Conservation (phyloP, 2,113 vertebrate genomes). For the Piaya cayana region DNA sequence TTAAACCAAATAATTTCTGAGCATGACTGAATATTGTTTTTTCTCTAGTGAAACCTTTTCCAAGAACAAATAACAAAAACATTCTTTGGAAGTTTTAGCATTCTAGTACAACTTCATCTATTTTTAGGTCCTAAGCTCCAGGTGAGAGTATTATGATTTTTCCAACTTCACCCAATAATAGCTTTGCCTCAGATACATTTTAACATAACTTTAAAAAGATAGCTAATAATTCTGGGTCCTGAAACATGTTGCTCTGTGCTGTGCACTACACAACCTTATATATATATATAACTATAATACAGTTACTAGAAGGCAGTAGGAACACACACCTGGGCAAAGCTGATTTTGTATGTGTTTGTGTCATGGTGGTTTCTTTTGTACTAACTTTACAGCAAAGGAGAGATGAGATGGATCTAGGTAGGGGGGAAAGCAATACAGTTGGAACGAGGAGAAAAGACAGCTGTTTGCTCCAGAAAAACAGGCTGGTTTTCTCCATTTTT, state of each 20-base stretch:
- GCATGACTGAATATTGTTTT: background rate
- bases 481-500: background rate
- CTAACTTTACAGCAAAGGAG: background rate
- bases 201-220: background rate
- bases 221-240: background rate
- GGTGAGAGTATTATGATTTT: background rate
- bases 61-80: background rate
- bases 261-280: background rate
- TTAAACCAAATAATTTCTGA: background rate
- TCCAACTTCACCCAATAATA: background rate
- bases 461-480: background rate
- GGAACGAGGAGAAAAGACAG: background rate
- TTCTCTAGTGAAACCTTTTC: background rate
- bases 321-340: background rate
- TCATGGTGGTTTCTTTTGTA: accelerated
- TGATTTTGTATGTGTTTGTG: background rate
- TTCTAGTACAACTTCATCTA: background rate
- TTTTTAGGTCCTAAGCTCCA: background rate
- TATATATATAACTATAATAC: too few species aligned
- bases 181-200: background rate
- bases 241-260: background rate
- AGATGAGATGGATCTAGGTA: background rate
- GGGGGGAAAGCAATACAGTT: background rate
- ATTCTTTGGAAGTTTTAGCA: background rate
- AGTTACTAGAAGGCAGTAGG: background rate